A percentile compares a stretch with the other conserved stretches of the same genome.
phyloP scores from a whole-genome alignment of 2,113 vertebrate genomes.

The Scopus umbretta region DNA sequence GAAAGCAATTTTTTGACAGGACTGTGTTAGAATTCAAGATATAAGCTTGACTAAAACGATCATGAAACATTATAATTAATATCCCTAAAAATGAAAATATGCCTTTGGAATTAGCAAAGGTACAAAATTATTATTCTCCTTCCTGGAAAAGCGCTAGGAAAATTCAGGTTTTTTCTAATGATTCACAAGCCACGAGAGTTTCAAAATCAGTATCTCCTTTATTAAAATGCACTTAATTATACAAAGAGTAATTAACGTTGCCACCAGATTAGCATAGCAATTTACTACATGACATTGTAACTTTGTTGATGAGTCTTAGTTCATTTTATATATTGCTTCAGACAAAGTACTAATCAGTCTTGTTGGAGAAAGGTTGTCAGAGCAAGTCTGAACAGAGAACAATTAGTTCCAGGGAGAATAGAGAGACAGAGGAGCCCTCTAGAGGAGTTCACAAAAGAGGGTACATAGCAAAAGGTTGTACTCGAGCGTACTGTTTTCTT shows the following conservation, averaged over 20 bases:
- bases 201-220: slow-evolving; percentile 11
- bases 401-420: neutral
- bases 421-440: neutral
- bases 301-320: slow-evolving; percentile 12
- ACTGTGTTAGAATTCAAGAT: neutral
- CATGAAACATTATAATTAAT: neutral
- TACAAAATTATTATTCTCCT: neutral
- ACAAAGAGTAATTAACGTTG: slow-evolving; percentile 30
- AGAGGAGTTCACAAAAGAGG: neutral
- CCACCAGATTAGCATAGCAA: slow-evolving; percentile 40
- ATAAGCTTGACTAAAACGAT: neutral
- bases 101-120: neutral
- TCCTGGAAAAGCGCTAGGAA: neutral
- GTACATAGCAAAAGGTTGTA: neutral
- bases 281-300: slow-evolving; percentile 18
- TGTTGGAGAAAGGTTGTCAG: slow-evolving; percentile 1
- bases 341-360: slow-evolving; percentile 10
- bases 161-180: neutral
- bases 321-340: neutral
- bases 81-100: neutral
- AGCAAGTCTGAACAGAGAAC: neutral
- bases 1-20: neutral
- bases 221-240: slow-evolving; percentile 47
- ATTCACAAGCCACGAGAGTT: neutral
- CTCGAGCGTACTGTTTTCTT: neutral